Base-by-base conservation (phyloP, 2,888 invertebrate species). In the Elegia similella region DNA sequence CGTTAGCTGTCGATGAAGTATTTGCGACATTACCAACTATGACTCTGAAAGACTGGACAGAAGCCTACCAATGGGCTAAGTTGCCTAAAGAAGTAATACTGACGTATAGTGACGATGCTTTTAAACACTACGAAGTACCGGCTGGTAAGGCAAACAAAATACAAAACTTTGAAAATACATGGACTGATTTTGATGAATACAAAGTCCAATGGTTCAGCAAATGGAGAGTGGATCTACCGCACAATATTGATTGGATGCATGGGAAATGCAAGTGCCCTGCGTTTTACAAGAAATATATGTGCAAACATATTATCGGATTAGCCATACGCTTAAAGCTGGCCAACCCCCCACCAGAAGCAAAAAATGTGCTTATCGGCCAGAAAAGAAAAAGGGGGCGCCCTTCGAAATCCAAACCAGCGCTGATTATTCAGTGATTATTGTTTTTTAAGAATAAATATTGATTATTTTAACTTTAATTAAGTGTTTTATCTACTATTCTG, bases 21-120 rank as follows among this genome's bases (percentile, higher is more conserved):
- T 44, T 16, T 44, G 16, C 10, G 16, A 44, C 17, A 44, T 7
- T 10, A 44, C 16, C 44, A 44, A 44, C 48, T 30, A 30, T 48
- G 7, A 30, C 48, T 29, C 23, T 48, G 6, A 48, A 48, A 48
- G 44, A 44, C 10, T 44, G 44, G 48, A 30, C n/a, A 29, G 29
- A 48, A 48, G 48, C 48, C n/a, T 48, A 48, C 29, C 23, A 48
- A 48, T 48, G 48, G 48, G 48, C 48, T n/a, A 48, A 30, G 30
- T 29, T 48, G 23, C 48, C 48, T 29, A 48, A 48, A 48, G 30
- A 48, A 48, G 30, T 48, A 48, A 48, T 30, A 48, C 48, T 30
- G 48, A 48, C 30, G 29, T 29, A 48, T 30, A 48, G 48, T 30
- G 30, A 48, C 12, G 48, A 30, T 30, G 30, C 29, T 48, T 48